Conservation (phyloP, 1,140 invertebrate species). For the Subanguina moxae region DNA sequence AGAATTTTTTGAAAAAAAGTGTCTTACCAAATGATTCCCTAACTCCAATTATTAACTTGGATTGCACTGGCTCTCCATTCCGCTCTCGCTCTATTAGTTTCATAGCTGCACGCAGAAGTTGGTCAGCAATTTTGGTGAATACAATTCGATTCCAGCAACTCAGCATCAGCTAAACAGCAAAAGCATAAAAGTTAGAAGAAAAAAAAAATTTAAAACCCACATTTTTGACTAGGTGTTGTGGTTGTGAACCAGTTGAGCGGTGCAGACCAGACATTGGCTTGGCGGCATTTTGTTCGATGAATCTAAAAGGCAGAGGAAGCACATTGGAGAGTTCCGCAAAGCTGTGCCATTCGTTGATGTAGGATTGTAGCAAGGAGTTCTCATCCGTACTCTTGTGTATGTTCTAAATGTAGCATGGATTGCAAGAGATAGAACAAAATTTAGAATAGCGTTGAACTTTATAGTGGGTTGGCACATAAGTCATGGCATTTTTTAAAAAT, state of each 20-base stretch:
- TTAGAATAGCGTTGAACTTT: no score
- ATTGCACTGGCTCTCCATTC: constrained; percentile 39
- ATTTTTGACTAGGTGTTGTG: constrained; percentile 27
- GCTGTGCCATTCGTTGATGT: constrained; percentile 42
- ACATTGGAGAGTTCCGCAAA: constrained; percentile 31
- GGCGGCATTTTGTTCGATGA: constrained; percentile 28
- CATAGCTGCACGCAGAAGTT: constrained; percentile 40
- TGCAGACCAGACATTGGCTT: constrained; percentile 6
- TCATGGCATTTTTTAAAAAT: no score
- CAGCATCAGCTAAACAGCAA: constrained; percentile 30
- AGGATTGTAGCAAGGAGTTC: constrained; percentile 27
- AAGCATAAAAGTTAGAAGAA: not conserved
- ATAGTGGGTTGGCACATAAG: no score
- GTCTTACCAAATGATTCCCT: constrained; percentile 40
- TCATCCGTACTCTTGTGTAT: constrained; percentile 38
- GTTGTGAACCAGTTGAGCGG: constrained; percentile 2
- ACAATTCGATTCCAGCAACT: constrained; percentile 35
- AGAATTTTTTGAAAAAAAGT: no score
- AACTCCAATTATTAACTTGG: constrained; percentile 38
- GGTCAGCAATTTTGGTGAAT: constrained; percentile 35
- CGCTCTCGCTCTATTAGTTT: constrained; percentile 37
- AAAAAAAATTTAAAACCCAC: constrained; percentile 1
- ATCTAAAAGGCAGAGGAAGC: constrained; percentile 38
- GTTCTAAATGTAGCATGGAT: constrained; percentile 12
- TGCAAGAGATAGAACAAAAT: not conserved